Evolutionary conservation across 2,113 vertebrate genomes (phyloP).

Genomic region (Pitta sordida): DNA sequence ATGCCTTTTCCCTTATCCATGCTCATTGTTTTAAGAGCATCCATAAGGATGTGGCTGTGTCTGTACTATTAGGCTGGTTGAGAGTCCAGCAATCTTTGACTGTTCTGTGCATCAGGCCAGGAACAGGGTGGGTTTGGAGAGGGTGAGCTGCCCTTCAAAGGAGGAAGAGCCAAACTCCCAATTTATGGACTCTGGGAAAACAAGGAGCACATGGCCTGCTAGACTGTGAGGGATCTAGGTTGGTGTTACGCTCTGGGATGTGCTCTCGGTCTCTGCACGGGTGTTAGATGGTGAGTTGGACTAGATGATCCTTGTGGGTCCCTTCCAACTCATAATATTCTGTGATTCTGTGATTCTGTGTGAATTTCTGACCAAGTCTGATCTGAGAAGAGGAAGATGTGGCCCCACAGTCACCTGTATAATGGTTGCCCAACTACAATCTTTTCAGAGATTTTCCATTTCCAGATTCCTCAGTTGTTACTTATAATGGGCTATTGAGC

Average conservation of each 20-base stretch:
- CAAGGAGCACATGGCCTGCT: neutral
- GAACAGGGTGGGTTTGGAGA: fast-evolving
- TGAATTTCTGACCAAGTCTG: neutral
- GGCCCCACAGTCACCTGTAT: neutral
- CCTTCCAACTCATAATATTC: too few species aligned
- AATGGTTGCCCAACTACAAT: neutral
- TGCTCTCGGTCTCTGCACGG: too few species aligned
- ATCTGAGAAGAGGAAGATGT: neutral
- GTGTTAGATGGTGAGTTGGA: too few species aligned
- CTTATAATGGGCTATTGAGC: neutral
- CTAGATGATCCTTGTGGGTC: too few species aligned
- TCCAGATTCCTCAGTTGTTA: neutral
- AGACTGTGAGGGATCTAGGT: too few species aligned
- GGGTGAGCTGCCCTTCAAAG: neutral
- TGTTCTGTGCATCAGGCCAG: neutral
- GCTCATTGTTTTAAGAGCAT: neutral
- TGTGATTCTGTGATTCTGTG: too few species aligned
- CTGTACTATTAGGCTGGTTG: neutral
- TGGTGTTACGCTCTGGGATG: too few species aligned
- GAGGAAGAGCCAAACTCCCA: neutral
- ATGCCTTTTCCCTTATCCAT: neutral
- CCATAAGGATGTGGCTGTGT: too few species aligned
- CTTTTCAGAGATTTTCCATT: neutral
- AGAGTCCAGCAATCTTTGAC: neutral
- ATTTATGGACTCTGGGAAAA: neutral